These are phyloP conservation scores for Rhaphigaster nebulosa DNA, from an alignment of 2,888 invertebrate species.

Conservation along the genomic window DNA sequence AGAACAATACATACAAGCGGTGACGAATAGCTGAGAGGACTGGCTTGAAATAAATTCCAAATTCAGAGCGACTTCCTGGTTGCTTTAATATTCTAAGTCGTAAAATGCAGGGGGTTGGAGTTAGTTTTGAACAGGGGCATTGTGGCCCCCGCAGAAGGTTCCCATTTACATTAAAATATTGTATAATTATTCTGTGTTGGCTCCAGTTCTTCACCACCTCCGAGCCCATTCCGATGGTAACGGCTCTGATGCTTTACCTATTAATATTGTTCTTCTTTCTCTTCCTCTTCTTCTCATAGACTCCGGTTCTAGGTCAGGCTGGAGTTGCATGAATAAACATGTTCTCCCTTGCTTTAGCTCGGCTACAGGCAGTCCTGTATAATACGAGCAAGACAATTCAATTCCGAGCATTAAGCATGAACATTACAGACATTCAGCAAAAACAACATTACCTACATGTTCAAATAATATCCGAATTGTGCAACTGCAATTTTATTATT, in stretches of 20 bases:
- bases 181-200: conserved; percentile 23
- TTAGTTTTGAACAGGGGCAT: conserved; percentile 35
- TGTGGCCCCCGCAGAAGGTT: not conserved
- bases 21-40: conserved; percentile 2
- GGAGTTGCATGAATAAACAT: conserved; percentile 9
- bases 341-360: not conserved
- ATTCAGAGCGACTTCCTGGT: not conserved
- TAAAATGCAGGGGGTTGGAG: conserved; percentile 24
- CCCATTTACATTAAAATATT: conserved; percentile 49
- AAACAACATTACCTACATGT: not conserved
- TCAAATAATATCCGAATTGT: not conserved
- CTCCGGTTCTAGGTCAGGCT: not conserved
- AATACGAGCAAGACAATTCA: not conserved
- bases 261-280: conserved; percentile 14
- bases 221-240: not conserved
- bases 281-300: not conserved
- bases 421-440: not conserved
- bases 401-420: not conserved
- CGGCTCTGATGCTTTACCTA: not conserved
- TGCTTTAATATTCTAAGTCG: conserved; percentile 36
- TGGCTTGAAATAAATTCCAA: conserved; percentile 6
- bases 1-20: not conserved
- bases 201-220: not conserved
- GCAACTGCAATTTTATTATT: too few species aligned
- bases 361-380: not conserved